Evolutionary conservation across 2,797 vertebrate genomes (phyloP), one percentile per base, ranked within the genome.

Genomic region (Myiotriccus ornatus): DNA sequence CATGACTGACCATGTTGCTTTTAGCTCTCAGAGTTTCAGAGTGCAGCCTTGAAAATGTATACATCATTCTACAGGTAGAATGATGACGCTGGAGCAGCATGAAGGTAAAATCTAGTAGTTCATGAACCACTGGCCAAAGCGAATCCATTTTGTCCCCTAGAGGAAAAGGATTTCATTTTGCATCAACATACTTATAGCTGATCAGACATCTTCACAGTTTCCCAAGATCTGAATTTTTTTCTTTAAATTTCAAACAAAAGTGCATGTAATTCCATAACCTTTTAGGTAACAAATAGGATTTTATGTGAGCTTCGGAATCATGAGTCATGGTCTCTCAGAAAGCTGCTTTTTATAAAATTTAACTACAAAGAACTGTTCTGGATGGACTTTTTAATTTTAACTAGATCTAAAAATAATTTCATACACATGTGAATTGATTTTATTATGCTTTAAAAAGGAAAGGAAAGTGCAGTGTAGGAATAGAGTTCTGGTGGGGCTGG

Each of bases 341-440:
- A 53, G 59, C 10, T 25, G 9, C 3, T 21, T 86, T 79, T 39
- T 35, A 37, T 52, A 53, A 44, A 77, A 64, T 57, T 49, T 47
- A 79, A 9, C 20, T 37, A 64, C 27, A 44, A 67, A 70, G 27
- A 80, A 69, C 7, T n/a, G 11, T 22, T 56, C 65, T 14, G 50
- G 14, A 70, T 76, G 14, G 13, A 75, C 67, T 83, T 90, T 25
- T 14, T 19, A n/a, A n/a, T 62, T 57, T 32, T 2, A 87, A 44
- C 35, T 59, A 27, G 30, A 47, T 80, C 32, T 89, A 93, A 93
- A 90, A 91, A 84, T 87, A 86, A 46, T 43, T 94, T 88, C 7
- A 49, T 69, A n/a, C 30, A 52, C 25, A 68, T 88, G 22, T 90
- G 60, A 93, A 84, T 70, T 84, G 20, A 62, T 93, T 78, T 63